phyloP scores from a whole-genome alignment of 2,888 invertebrate species.

The Eudasyphora cyanicolor region DNA sequence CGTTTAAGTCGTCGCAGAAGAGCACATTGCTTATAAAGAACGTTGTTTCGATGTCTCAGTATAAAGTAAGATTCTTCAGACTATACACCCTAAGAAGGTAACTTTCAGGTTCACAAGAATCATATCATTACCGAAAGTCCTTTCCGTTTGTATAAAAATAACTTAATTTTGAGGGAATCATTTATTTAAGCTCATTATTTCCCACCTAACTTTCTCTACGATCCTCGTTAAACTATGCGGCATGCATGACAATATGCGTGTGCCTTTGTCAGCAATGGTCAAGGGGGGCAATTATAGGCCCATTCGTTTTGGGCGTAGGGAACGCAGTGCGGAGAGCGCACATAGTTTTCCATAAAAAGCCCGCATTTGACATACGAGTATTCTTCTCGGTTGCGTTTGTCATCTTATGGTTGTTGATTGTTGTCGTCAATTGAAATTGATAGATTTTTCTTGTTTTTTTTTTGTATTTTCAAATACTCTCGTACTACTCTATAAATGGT shows the following conservation, averaged over 20 bases:
- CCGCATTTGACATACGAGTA: constrained; percentile 57
- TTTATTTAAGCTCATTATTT: too few relatives aligned
- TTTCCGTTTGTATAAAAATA: too few relatives aligned
- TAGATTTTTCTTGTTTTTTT: constrained; percentile 59
- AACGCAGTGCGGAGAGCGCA: constrained; percentile 29
- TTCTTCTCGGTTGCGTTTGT: not conserved
- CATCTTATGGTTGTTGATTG: constrained; percentile 47
- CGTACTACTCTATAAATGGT: not conserved
- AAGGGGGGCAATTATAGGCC: constrained; percentile 50
- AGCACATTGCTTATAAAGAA: too few relatives aligned
- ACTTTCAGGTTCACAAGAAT: too few relatives aligned
- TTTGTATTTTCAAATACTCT: not conserved
- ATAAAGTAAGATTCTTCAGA: too few relatives aligned
- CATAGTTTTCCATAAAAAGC: constrained; percentile 33
- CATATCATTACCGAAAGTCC: too few relatives aligned
- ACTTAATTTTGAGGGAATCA: too few relatives aligned
- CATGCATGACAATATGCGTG: not conserved
- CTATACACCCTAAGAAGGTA: too few relatives aligned
- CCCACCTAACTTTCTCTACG: not conserved
- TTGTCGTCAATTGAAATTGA: constrained; percentile 65
- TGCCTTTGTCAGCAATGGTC: constrained; percentile 45
- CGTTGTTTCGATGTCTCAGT: too few relatives aligned
- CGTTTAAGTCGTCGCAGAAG: too few relatives aligned
- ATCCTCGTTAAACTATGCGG: not conserved
- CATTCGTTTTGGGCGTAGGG: constrained; percentile 43